Percentiles rank a stretch among this genome's conserved stretches.
Evolutionary conservation across 1,140 invertebrate genomes (phyloP).

Genomic region (Psilanteris sp.): DNA sequence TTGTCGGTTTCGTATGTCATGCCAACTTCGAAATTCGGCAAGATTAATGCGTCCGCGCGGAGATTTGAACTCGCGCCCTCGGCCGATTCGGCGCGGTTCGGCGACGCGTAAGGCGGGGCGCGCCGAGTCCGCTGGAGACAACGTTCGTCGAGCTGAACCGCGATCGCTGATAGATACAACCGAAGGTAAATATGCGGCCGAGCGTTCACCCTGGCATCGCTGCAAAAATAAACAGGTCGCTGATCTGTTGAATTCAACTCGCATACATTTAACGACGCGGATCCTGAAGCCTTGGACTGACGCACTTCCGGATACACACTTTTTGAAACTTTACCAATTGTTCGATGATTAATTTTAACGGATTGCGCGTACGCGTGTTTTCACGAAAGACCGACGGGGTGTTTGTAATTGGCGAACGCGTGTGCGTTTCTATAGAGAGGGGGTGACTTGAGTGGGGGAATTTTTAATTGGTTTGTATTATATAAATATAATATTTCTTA

Average conservation of each 20-base stretch:
- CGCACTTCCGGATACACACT: constrained; percentile 44
- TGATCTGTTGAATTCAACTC: constrained; percentile 51
- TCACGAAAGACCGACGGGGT: no score
- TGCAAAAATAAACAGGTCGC: constrained; percentile 75
- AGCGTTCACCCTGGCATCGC: constrained; percentile 75
- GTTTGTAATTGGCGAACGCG: no score
- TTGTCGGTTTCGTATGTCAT: constrained; percentile 35
- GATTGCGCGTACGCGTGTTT: no score
- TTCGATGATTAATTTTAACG: background rate
- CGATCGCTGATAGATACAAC: constrained; percentile 54
- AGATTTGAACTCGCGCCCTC: constrained; percentile 24
- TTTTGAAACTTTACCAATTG: constrained; percentile 40
- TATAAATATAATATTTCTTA: no score
- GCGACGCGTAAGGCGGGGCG: background rate
- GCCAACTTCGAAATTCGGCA: constrained; percentile 49
- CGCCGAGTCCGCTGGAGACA: constrained; percentile 35
- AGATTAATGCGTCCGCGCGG: constrained; percentile 40
- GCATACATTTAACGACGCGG: constrained; percentile 36
- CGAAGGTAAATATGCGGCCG: constrained; percentile 72
- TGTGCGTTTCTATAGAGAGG: no score
- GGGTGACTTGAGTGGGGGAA: no score
- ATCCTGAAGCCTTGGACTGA: constrained; percentile 28
- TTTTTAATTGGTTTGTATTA: no score
- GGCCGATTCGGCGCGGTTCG: constrained; percentile 8
- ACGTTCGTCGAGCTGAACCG: constrained; percentile 26